Evolutionary conservation across 2,113 vertebrate species (phyloP).

Genomic region (Collichthys lucidus): DNA sequence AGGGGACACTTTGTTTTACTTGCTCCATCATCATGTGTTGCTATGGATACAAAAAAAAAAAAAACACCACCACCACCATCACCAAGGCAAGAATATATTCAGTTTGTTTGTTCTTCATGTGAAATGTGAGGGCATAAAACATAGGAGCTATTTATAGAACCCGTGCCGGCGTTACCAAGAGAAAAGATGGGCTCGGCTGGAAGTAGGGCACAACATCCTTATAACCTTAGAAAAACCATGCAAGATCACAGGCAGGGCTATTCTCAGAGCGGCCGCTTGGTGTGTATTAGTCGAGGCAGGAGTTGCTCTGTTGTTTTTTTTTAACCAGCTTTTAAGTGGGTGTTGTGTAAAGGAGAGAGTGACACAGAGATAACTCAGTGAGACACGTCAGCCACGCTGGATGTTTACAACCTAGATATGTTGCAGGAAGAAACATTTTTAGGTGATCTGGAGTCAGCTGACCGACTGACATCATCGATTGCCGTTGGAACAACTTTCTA

Average conservation of each 20-base stretch:
- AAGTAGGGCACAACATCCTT: conserved; percentile 51
- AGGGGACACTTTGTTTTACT: conserved; percentile 52
- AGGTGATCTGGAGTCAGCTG: conserved; percentile 23
- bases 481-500: conserved; percentile 1
- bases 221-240: conserved; percentile 34
- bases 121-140: conserved; percentile 55
- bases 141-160: conserved; percentile 61
- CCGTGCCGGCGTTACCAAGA: conserved; percentile 27
- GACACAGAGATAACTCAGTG: conserved; percentile 66
- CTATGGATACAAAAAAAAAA: conserved; percentile 71
- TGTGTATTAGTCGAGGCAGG: conserved; percentile 34
- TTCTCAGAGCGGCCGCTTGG: conserved; percentile 48
- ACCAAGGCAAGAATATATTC: conserved; percentile 32
- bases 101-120: conserved; percentile 59
- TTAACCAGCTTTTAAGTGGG: conserved; percentile 72
- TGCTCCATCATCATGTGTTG: conserved; percentile 64
- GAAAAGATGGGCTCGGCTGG: conserved; percentile 36
- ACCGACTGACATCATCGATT: conserved; percentile 16
- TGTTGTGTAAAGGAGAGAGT: conserved; percentile 61
- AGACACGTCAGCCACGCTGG: conserved; percentile 53
- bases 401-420: conserved; percentile 50
- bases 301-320: conserved; percentile 36
- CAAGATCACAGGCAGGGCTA: conserved; percentile 38
- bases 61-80: too few species aligned
- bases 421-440: conserved; percentile 41